Evolutionary conservation across 2,113 vertebrate genomes (phyloP), one percentile per base, ranked within the genome.

Genomic region (Eurystomus gularis): DNA sequence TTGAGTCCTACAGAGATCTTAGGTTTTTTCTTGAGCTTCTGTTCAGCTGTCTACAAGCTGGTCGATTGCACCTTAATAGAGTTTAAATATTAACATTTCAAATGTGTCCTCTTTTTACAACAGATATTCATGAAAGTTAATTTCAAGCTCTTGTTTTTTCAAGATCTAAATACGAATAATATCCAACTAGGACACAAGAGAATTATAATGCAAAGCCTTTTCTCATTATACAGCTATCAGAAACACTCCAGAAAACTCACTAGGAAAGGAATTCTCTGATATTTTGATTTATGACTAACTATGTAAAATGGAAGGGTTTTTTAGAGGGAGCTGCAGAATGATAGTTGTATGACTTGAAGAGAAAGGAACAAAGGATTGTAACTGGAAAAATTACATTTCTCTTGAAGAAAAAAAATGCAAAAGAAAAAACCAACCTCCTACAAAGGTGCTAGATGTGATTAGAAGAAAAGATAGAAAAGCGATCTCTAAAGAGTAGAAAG

Each of bases 51-150:
- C 82, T 65, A 54, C 39, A 65, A 49, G 48, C 39, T 79, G 33
- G 64, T 84, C 10, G 0, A 60, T 35, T 72, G 60, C 77, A 85
- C 57, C 29, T 31, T 86, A 78, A 60, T 66, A 60, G 73, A 23
- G 11, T 75, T 52, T 86, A 80, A 78, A 79, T 85, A 79, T 76
- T 88, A 37, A 49, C 0, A 11, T 86, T 93, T 79, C 42, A 71
- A 73, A 60, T 60, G 62, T 57, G 15, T 75, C 35, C 52, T 58
- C 66, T 85, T 88, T 79, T 81, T 92, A 54, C 37, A 61, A 75
- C 52, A 57, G 52, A 78, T 52, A 81, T 60, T 93, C 14, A 62
- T n/a, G n/a, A 90, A 89, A 95, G 93, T 82, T 95, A 73, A 91
- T 96, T 95, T 92, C 66, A 88, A 84, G 71, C 17, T 86, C 35